A percentile compares a stretch with the other conserved stretches of the same genome.
Evolutionary conservation across 2,888 invertebrate genomes (phyloP).

Genomic region (Synergus japonicus): DNA sequence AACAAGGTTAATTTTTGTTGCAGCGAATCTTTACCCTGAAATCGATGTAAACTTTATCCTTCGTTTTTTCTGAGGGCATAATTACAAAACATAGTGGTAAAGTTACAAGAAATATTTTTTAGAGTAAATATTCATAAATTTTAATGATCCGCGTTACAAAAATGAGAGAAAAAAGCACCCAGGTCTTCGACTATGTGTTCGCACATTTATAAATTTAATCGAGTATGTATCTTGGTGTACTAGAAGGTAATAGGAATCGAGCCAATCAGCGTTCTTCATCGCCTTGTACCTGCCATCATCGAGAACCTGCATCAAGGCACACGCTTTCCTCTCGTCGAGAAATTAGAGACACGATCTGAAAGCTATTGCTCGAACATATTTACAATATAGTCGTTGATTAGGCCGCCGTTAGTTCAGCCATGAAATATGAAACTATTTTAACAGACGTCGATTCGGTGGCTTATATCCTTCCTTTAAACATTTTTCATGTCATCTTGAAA

Average conservation of each 20-base stretch:
- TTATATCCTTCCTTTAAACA: background rate
- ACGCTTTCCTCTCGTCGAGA: conserved; percentile 21
- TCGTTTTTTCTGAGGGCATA: no score
- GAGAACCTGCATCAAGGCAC: conserved; percentile 47
- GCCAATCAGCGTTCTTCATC: conserved; percentile 58
- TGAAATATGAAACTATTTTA: background rate
- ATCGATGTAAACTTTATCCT: no score
- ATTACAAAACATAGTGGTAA: no score
- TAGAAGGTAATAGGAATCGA: conserved; percentile 50
- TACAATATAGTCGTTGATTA: conserved; percentile 30
- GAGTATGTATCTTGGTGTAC: background rate
- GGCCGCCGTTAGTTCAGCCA: conserved; percentile 6
- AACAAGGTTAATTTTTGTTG: no score
- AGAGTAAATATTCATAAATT: no score
- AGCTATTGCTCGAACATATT: conserved; percentile 25
- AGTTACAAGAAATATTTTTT: no score
- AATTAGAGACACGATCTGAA: conserved; percentile 26
- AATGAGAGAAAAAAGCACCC: background rate
- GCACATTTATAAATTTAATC: conserved; percentile 21
- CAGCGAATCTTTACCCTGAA: no score
- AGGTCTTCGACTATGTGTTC: background rate
- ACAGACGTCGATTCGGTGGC: conserved; percentile 15
- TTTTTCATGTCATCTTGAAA: conserved; percentile 6
- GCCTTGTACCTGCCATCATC: conserved; percentile 50
- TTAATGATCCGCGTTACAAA: no score